Evolutionary conservation across 2,888 invertebrate species (phyloP), one percentile per base, ranked within the genome.

Genomic region (Prosapia bicincta): DNA sequence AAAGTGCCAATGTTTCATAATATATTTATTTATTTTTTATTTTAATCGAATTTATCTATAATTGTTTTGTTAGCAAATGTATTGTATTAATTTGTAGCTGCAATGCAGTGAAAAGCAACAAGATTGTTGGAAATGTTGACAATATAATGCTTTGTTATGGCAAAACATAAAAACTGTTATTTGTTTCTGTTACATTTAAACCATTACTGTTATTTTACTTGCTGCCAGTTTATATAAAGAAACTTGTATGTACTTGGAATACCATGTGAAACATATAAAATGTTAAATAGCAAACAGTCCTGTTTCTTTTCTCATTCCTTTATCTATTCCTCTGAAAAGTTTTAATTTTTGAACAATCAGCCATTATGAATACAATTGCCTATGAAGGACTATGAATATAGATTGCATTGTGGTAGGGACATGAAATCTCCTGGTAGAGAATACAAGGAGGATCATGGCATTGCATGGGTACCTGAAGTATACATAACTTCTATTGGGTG

Each of bases 171-270:
- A 69, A 74, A 74, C 69, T 74, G 74, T 74, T 74, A 69, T 74
- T 74, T 69, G 66, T 74, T 74, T 73, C 65, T 74, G 66, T 69
- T 65, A 74, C 69, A 65, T 74, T 74, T 65, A 7, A 67, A 74
- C 28, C 69, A 74, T 65, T 54, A 54, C 65, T 74, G 74, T 74
- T 74, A 69, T 65, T 69, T 15, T 28, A 69, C 65, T n/a, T n/a
- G n/a, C 69, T 65, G 74, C 74, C 74, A 69, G 69, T 74, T 74
- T 74, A 69, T 74, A 69, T 68, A 73, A 72, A 13, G 43, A 68
- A 73, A 73, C 65, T 66, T 74, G 74, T 74, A 54, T 54, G 54
- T 54, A 54, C 54, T 54, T 54, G 54, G 54, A 54, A 20, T 20
- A 54, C 20, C 54, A 20, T 54, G 54, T 54, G 20, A 54, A 54